These are phyloP conservation scores for Discoglossus pictus DNA, from an alignment of 2,797 vertebrate species.

Conservation along the genomic window DNA sequence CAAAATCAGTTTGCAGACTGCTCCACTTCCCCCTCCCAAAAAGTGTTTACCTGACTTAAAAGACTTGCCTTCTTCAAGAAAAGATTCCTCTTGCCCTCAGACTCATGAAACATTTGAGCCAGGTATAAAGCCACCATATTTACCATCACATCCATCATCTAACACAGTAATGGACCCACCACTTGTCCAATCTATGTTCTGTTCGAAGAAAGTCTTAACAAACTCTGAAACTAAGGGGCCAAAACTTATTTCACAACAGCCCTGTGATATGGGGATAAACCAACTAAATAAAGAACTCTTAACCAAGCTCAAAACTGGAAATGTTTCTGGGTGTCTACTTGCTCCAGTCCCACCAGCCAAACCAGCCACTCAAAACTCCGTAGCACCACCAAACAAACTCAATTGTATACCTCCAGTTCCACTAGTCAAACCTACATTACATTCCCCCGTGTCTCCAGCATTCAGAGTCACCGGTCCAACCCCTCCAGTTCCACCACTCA, in stretches of 20 bases:
- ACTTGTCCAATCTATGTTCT: slow-evolving; percentile 35
- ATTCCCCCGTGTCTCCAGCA: not conserved
- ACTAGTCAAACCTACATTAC: slow-evolving; percentile 59
- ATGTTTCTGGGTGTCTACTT: slow-evolving; percentile 44
- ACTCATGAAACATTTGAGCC: not conserved
- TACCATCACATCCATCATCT: not conserved
- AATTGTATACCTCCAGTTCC: slow-evolving; percentile 32
- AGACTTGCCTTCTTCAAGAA: not conserved
- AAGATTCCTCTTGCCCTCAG: not conserved
- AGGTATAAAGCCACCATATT: not conserved
- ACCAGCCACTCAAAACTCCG: not conserved
- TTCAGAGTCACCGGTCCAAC: not conserved
- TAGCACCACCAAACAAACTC: not conserved
- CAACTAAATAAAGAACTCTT: slow-evolving; percentile 70
- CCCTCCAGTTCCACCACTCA: slow-evolving; percentile 55
- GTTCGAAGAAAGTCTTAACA: slow-evolving; percentile 42
- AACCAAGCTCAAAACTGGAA: slow-evolving; percentile 40
- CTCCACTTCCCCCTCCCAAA: slow-evolving; percentile 20
- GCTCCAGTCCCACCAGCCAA: slow-evolving; percentile 3
- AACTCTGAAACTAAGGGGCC: not conserved
- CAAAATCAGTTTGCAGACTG: slow-evolving; percentile 56
- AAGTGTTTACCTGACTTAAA: slow-evolving; percentile 1
- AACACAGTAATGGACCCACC: slow-evolving; percentile 32
- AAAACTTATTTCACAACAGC: slow-evolving; percentile 42
- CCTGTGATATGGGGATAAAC: slow-evolving; percentile 30